Evolutionary conservation across 2,888 invertebrate genomes (phyloP), one percentile per base, ranked within the genome.

Genomic region (Tillus elongatus): DNA sequence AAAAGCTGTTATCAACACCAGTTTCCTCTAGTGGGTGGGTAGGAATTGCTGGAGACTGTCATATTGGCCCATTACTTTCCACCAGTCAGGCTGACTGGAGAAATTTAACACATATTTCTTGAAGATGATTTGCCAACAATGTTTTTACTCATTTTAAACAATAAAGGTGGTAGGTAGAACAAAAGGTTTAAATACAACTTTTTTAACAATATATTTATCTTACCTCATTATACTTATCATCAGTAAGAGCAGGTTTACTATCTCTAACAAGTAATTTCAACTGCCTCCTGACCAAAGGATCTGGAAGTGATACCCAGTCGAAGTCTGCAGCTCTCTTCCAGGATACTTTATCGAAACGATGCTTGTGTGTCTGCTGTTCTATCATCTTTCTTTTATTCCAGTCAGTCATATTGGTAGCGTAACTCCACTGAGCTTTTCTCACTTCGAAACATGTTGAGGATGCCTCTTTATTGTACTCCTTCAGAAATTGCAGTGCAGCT

Each of bases 171-270:
- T n/a, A n/a, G n/a, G n/a, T n/a, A n/a, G n/a, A n/a, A n/a, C n/a
- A n/a, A n/a, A n/a, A n/a, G n/a, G n/a, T n/a, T n/a, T n/a, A n/a
- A n/a, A n/a, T n/a, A n/a, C n/a, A n/a, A n/a, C n/a, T n/a, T n/a
- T n/a, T n/a, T n/a, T n/a, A n/a, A n/a, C n/a, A n/a, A n/a, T n/a
- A n/a, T n/a, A n/a, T n/a, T n/a, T n/a, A n/a, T n/a, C n/a, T n/a
- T n/a, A 83, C 84, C 72, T 85, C 82, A 41, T 75, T 71, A 52
- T 77, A 81, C 59, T 83, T 80, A 14, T 81, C 79, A 51, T 83
- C 82, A 0, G 77, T 69, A 30, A 90, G 61, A 0, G 83, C 79
- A n/a, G 83, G 79, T 15, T 82, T 71, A 16, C 86, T 85, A 37
- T 75, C 72, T 30, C 79, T 74, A 0, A 82, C 73, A 10, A 89